Base-by-base conservation (phyloP, 2,888 invertebrate genomes). In the Lasioglossum marginatum region DNA sequence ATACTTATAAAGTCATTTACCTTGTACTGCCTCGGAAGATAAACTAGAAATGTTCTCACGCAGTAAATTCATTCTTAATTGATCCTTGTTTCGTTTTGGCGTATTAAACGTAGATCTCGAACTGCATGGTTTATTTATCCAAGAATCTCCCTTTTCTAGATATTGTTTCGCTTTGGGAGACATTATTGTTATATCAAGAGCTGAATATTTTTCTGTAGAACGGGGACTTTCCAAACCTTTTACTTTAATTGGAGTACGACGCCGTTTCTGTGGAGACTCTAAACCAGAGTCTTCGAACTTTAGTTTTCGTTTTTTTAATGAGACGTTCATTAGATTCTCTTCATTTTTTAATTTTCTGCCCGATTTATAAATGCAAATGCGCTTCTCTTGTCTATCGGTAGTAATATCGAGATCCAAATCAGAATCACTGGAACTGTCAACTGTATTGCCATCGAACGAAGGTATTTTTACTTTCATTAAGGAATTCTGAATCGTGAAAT, bases 131-230 rank as follows among this genome's bases (percentile, higher is more conserved):
- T 76, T 75, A 52, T 73, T 68, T 37, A 14, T 34, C 16, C 71
- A n/a, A 76, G 76, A 37, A 57, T 71, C 37, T n/a, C 4, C n/a
- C 23, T 70, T 79, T 83, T 10, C 60, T 57, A 70, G 4, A 78
- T 37, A 87, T 87, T 63, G 82, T 85, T 68, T 48, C 12, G 71
- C 81, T 79, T 92, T 93, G 2, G 94, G 94, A 79, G 94, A 93
- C 45, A 91, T 91, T 77, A 95, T 89, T 86, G 91, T 92, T 81
- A 95, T 91, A 87, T 92, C 91, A 52, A 95, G 91, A 14, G 95
- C 93, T 52, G 93, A 92, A 90, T 95, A 95, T 85, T 86, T 93
- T 82, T 86, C 91, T 34, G 78, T 74, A 79, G 79, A 77, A 45
- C 66, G 27, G 60, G 83, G 81, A 72, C 79, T 87, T 66, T 71